Base-by-base conservation (phyloP, 2,888 invertebrate species). In the Formica aserva region DNA sequence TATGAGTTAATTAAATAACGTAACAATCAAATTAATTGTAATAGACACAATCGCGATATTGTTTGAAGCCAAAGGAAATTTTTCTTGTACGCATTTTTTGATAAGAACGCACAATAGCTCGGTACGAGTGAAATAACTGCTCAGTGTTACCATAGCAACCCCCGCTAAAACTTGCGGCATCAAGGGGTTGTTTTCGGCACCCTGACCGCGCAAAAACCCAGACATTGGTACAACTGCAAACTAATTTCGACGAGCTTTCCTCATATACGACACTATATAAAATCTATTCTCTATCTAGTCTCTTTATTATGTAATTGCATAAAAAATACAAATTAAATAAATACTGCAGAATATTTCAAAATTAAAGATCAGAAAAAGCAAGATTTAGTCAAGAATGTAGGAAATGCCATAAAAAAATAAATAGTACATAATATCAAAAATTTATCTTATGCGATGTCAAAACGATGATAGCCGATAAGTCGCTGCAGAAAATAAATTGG, bases 381-480 rank as follows among this genome's bases (percentile, higher is more conserved):
- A 8, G 0, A 41, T 62, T 29, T 18, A 60, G n/a, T 45, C 3
- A 15, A 29, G 32, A 15, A 4, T 41, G 22, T 2, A 45, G 5
- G 29, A 3, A 38, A 60, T 41, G 22, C 15, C 15, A 22, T 6
- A 35, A 62, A 41, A 60, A 29, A 62, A 41, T 1, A 13, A 72
- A 15, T 38, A 18, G 29, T 0, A 22, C 11, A 13, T 3, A 60
- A 38, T 57, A 6, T 41, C 18, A 41, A 57, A 63, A 15, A 62
- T 15, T 38, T 3, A n/a, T 32, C 6, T 69, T 52, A 13, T 35
- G 35, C 22, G 9, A 57, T 41, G 85, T 86, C 88, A 82, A 83
- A 85, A 81, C 81, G 41, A 22, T 45, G 48, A 32, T 35, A 71
- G 52, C 45, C 71, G 72, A 71, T 72, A 72, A 72, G 26, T 60